Base-by-base conservation (phyloP, 2,888 invertebrate genomes). In the Leucoptera coffeella region DNA sequence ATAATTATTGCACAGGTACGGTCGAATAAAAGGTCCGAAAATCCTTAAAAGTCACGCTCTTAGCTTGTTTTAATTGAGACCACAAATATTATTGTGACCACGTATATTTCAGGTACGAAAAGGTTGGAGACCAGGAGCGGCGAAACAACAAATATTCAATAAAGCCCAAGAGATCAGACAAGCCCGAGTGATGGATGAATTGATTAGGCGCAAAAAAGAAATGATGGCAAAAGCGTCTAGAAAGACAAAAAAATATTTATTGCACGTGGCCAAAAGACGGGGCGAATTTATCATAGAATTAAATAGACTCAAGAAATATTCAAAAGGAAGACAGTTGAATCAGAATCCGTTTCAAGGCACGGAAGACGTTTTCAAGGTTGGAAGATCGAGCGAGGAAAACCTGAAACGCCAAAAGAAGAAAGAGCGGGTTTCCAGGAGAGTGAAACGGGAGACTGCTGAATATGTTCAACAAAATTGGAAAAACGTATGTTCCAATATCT, bases 311-410 rank as follows among this genome's bases (percentile, higher is more conserved):
- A 69, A 54, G 41, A 31, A 41, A 5, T 62, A 49, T 32, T 4
- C 37, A 4, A 62, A 50, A 34, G 52, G 45, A 6, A 49, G 71
- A 39, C 38, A 50, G 23, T 31, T 53, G 4, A 61, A 60, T 32
- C 62, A 69, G 34, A 41, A 50, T 27, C 71, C 71, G 0, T 72
- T 56, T 38, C 65, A 69, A 41, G 65, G 69, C 22, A 65, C 61
- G 35, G 54, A 54, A 21, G 37, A 54, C 7, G 23, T 62, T 2
- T 69, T 57, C 30, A 60, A 52, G 3, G 49, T 69, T 33, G 69
- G 69, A 5, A 53, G 69, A 33, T 67, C 64, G 7, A 58, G 58
- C 3, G 61, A 59, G 38, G 69, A 69, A 39, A 69, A 69, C 35
- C 35, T 38, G 12, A 48, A 53, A 35, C 42, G 67, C 27, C 43